Evolutionary conservation across 2,888 invertebrate species (phyloP).

Genomic region (Lepeophtheirus nordmannii): DNA sequence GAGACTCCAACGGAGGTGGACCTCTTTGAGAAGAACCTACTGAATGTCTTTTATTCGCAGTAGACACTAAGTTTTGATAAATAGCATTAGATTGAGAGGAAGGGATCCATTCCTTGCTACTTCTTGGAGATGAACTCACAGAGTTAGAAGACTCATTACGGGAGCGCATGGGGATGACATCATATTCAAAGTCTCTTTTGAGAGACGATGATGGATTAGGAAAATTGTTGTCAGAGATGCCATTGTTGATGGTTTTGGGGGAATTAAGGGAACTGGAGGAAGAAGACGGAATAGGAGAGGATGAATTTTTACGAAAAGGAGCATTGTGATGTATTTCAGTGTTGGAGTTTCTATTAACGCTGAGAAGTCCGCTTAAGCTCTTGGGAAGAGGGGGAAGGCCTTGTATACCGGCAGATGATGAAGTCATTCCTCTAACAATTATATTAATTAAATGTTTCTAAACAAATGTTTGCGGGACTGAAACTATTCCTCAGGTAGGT

Average conservation of each 20-base stretch:
- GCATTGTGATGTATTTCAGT: neutral
- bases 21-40: neutral
- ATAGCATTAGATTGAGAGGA: neutral
- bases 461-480: too few species aligned
- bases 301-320: neutral
- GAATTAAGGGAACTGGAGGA: neutral
- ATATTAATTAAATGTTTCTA: too few species aligned
- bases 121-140: too few species aligned
- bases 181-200: too few species aligned
- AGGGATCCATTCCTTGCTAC: too few species aligned
- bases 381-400: neutral
- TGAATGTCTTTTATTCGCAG: neutral
- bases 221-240: too few species aligned
- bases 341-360: neutral
- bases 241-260: neutral
- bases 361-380: neutral
- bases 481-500: too few species aligned
- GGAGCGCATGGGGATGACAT: neutral
- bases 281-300: neutral
- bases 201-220: too few species aligned
- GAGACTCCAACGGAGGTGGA: neutral
- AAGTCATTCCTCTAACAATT: too few species aligned
- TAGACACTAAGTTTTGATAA: neutral
- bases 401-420: neutral
- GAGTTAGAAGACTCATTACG: neutral